These are phyloP conservation scores for Tetramorium bicarinatum DNA, from an alignment of 2,888 invertebrate genomes.

Conservation along the genomic window DNA sequence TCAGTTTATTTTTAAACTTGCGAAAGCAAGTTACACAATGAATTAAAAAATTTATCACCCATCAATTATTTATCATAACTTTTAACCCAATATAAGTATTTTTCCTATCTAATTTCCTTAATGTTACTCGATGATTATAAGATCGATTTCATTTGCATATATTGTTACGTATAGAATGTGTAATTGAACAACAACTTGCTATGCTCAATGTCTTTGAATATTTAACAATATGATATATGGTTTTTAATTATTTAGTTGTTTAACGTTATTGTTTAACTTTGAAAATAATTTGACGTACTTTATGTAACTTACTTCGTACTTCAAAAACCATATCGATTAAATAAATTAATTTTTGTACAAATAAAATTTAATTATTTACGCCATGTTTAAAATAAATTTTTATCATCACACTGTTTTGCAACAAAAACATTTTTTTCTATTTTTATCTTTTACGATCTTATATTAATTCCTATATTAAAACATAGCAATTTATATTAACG, in stretches of 20 bases:
- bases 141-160: background rate
- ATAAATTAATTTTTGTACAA: background rate
- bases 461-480: background rate
- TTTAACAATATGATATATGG: background rate
- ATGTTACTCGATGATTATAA: background rate
- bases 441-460: background rate
- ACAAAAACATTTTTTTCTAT: background rate
- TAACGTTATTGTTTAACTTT: background rate
- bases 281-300: background rate
- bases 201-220: background rate
- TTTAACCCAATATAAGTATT: background rate
- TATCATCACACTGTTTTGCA: background rate
- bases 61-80: background rate
- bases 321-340: background rate
- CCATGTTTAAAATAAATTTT: background rate
- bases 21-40: background rate
- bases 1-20: background rate
- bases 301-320: background rate
- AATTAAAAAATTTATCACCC: background rate
- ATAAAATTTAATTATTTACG: constrained; percentile 4
- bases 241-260: background rate
- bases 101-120: background rate
- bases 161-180: background rate
- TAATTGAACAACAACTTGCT: background rate
- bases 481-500: background rate